phyloP scores from a whole-genome alignment of 23 tunicate species.

The Halocynthia aurantium region DNA sequence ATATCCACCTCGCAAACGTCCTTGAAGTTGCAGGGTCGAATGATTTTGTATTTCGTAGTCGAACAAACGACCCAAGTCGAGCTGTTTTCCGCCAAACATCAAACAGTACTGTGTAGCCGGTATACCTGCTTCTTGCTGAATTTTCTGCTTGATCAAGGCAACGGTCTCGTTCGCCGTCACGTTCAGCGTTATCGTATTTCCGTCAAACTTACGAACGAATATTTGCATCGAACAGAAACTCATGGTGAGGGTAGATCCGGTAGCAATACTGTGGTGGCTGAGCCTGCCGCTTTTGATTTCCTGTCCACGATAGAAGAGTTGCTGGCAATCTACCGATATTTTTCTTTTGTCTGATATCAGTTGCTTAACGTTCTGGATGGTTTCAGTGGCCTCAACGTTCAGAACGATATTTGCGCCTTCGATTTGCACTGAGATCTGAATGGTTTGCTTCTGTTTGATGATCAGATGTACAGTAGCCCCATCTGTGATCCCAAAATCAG shows the following conservation, averaged over 20 bases:
- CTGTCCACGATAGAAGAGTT: not conserved
- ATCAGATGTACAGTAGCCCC: not conserved
- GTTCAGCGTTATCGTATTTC: not conserved
- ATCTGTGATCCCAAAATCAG: not conserved
- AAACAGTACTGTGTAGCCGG: not conserved
- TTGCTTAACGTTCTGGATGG: not conserved
- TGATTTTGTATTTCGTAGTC: not conserved
- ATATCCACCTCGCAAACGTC: constrained; percentile 1
- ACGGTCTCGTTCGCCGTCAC: not conserved
- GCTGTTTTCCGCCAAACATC: not conserved
- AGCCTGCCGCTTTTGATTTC: not conserved
- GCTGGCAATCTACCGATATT: not conserved
- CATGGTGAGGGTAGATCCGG: not conserved
- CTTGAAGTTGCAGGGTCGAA: not conserved
- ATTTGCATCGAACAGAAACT: not conserved
- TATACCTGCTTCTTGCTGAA: not conserved
- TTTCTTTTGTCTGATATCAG: not conserved
- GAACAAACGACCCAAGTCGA: not conserved
- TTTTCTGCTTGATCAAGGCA: not conserved
- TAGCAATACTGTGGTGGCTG: not conserved
- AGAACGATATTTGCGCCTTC: not conserved
- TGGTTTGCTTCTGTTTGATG: not conserved
- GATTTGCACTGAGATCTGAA: not conserved
- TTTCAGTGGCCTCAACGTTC: not conserved
- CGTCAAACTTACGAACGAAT: not conserved